Evolutionary conservation across 2,888 invertebrate genomes (phyloP).

Genomic region (Drosophila parthenogenetica): DNA sequence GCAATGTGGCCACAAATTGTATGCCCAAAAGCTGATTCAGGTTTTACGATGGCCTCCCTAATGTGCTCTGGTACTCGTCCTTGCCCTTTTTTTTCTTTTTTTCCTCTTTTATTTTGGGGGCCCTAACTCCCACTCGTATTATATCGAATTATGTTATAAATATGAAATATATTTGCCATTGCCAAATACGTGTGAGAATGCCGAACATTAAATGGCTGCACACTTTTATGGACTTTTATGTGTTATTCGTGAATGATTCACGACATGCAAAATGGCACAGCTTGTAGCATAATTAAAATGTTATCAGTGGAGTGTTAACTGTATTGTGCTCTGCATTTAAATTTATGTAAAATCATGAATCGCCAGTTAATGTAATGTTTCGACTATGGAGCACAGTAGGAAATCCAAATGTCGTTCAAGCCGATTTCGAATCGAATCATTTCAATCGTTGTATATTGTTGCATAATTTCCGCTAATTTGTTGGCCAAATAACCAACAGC

Average conservation of each 20-base stretch:
- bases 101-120: not conserved
- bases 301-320: slow-evolving; percentile 24
- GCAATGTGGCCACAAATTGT: slow-evolving; percentile 73
- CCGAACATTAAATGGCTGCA: slow-evolving; percentile 30
- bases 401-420: slow-evolving; percentile 6
- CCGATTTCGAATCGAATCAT: not conserved
- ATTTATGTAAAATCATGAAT: no score
- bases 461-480: slow-evolving; percentile 74
- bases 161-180: slow-evolving; percentile 67
- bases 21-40: slow-evolving; percentile 66
- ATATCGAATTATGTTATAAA: slow-evolving; percentile 80
- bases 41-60: slow-evolving; percentile 65
- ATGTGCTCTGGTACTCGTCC: slow-evolving; percentile 20
- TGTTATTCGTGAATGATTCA: slow-evolving; percentile 49
- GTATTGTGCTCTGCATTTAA: not conserved
- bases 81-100: not conserved
- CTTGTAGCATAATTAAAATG: slow-evolving; percentile 51
- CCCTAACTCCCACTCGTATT: slow-evolving; percentile 57
- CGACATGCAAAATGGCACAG: slow-evolving; percentile 8
- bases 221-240: slow-evolving; percentile 63
- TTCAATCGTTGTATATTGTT: slow-evolving; percentile 52
- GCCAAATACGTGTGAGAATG: slow-evolving; percentile 62
- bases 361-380: no score
- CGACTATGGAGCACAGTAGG: no score
- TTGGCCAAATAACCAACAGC: slow-evolving; percentile 41